Evolutionary conservation across 2,888 invertebrate genomes (phyloP), one percentile per base, ranked within the genome.

Genomic region (Sphaeridia pumilis): DNA sequence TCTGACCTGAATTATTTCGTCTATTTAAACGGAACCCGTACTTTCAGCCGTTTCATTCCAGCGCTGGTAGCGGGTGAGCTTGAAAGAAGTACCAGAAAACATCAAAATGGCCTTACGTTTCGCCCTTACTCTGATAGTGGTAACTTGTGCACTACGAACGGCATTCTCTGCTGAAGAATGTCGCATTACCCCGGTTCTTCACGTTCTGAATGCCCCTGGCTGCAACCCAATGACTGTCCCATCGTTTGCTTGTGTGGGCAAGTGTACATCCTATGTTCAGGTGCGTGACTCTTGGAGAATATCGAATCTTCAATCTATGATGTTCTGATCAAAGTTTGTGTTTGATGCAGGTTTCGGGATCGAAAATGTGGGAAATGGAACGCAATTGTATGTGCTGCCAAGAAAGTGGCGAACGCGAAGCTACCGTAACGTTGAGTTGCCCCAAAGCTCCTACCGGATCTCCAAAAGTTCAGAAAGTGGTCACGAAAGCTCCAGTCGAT

Each of bases 321-420:
- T n/a, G n/a, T n/a, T n/a, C n/a, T n/a, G n/a, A n/a, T n/a, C n/a
- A n/a, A n/a, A n/a, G n/a, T 20, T 59, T 66, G 52, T 63, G 58
- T 59, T 67, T 28, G 12, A 25, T 68, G 51, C 58, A 90, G 90
- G 89, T 92, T 5, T 90, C 90, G 31, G 89, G 89, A 4, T 89
- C 88, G 65, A 90, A 90, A 77, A 86, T 90, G 69, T 92, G 90
- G 90, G 90, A 90, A 77, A 89, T 90, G 83, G 90, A 92, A 71
- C 76, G 92, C 26, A 88, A 88, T 1, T 92, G 92, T 69, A 92
- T 89, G 81, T 93, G 92, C 70, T 93, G 92, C 69, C 90, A 92
- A 71, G 92, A 92, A 70, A 87, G 87, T 63, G 89, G 89, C 2
- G 88, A 90, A 73, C 75, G 90, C 60, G 90, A 90, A 71, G 90